Base-by-base conservation (phyloP, 2,888 invertebrate species). In the Sepioteuthis lessoniana region DNA sequence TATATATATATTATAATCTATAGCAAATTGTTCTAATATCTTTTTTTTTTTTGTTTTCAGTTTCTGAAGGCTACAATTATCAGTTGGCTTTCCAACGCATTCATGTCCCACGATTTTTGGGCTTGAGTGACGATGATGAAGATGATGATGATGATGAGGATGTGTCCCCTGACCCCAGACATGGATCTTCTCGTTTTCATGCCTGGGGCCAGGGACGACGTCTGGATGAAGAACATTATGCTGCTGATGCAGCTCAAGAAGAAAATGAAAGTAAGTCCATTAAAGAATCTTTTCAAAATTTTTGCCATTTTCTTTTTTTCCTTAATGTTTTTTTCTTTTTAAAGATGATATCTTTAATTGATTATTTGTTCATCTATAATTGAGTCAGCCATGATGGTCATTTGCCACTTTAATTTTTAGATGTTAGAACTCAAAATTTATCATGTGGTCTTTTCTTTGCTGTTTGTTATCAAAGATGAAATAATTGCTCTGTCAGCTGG, bases 171-270 rank as follows among this genome's bases (percentile, higher is more conserved):
- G 76, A 76, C 76, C 76, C 76, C 16, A n/a, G 76, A 21, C 76
- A 76, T 76, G n/a, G 25, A 35, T n/a, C n/a, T n/a, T 92, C 92
- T 19, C 46, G 47, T n/a, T 92, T 92, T 92, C 92, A 92, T 47
- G 47, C 46, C 46, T 92, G 92, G 92, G 92, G 92, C 21, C 92
- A 92, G 92, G 92, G 92, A 42, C 92, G 92, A 31, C 92, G 92
- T 92, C 92, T 92, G 31, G 92, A 47, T 35, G 92, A 92, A 21
- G 76, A 76, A n/a, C 76, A 76, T 76, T 46, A 91, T 42, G 91
- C 91, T 37, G 91, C 28, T 31, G 92, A 92, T 19, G 16, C 31
- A 25, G 46, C 31, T 8, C 92, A 19, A 28, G 92, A 92, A 46
- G 92, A 92, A n/a, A 25, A 92, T 0, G 92, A 92, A 42, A 46